These are phyloP conservation scores for Acanthurus lineatus DNA, from an alignment of 2,797 vertebrate species.

Conservation along the genomic window DNA sequence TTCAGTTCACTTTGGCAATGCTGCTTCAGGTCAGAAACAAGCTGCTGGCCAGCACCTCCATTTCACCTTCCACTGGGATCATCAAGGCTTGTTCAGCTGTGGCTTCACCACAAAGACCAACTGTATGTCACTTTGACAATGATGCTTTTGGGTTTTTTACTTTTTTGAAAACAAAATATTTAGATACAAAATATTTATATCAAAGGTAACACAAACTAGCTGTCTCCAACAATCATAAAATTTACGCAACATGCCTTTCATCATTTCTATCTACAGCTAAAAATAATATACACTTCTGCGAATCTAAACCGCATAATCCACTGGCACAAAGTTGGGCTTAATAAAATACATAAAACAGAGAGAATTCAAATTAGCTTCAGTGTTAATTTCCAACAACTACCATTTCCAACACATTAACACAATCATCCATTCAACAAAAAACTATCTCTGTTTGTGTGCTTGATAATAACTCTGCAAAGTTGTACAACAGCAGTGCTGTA, in stretches of 20 bases:
- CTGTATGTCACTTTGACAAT: background rate
- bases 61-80: background rate
- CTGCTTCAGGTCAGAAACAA: background rate
- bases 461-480: no score
- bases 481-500: no score
- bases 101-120: background rate
- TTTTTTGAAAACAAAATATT: no score
- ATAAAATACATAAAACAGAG: background rate
- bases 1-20: conserved; percentile 13
- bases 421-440: background rate
- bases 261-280: conserved; percentile 5
- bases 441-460: background rate
- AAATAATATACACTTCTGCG: background rate
- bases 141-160: no score
- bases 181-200: background rate
- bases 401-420: background rate
- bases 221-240: background rate
- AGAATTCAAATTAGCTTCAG: background rate
- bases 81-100: conserved; percentile 7
- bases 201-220: background rate
- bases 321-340: background rate
- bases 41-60: background rate
- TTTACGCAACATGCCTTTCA: background rate
- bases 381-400: background rate
- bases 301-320: background rate